Evolutionary conservation across 2,888 invertebrate species (phyloP), one percentile per base, ranked within the genome.

Genomic region (Melieria crassipennis): DNA sequence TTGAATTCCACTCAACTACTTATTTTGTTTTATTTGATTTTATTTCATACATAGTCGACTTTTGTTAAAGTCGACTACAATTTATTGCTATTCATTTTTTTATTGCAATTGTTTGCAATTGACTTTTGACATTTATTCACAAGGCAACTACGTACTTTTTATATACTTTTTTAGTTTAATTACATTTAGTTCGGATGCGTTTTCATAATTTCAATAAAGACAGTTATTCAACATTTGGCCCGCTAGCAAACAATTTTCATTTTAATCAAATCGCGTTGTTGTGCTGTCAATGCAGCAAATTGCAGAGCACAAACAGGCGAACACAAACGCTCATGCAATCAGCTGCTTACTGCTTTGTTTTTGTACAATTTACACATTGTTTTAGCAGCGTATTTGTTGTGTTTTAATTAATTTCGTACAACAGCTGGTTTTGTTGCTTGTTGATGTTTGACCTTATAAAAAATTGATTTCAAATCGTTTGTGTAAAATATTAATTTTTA

Each of bases 21-120:
- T 70, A 63, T 71, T 72, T 70, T 61, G 56, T 67, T 69, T 48
- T 66, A 63, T 71, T 52, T 55, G 55, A 42, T 67, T 60, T 75
- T 64, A 63, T 11, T 47, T 62, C 71, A 63, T 70, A 62, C 42
- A 48, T 47, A 66, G 45, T 67, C 30, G 10, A 71, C 16, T 71
- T 61, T n/a, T 60, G 47, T 45, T 47, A n/a, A 50, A 57, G n/a
- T 58, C n/a, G 42, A 50, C 61, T 46, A 56, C 58, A 30, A 52
- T 70, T 46, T 16, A 50, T 58, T 64, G 42, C 16, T 46, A 57
- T 55, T 64, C 56, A 46, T 56, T 43, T 52, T n/a, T 64, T 72
- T 46, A 67, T 47, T 57, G 46, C 16, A 72, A 16, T 48, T 52
- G 30, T 56, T 55, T 43, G 43, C 50, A 61, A 30, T 30, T 30